Evolutionary conservation across 2,797 vertebrate genomes (phyloP), one percentile per base, ranked within the genome.

Genomic region (Knipowitschia caucasica): DNA sequence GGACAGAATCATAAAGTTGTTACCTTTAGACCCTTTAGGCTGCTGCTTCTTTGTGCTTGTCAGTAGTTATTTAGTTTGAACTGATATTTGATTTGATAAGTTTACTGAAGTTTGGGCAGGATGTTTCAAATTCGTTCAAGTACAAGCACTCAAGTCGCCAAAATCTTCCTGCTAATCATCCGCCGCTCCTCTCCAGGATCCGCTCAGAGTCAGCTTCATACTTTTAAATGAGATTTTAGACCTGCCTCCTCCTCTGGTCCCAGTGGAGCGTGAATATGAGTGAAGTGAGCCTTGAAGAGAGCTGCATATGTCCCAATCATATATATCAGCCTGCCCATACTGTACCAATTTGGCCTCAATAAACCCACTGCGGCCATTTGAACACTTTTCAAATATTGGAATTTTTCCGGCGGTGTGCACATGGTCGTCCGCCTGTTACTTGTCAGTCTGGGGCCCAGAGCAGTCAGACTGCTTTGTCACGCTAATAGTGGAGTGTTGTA

Each of bases 131-230:
- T 31, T 79, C 67, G 61, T 35, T 31, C 53, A 10, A 36, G 45
- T 20, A 36, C 31, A 62, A 49, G 75, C 69, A 53, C 24, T 25
- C 45, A 12, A 55, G 54, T 38, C 44, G 20, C 56, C 69, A 50
- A 25, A 61, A 39, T 44, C 54, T 26, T 33, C 14, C 29, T 14
- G 29, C 33, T 31, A 31, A 31, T 49, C 17, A 17, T 42, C 35
- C 17, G 17, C 46, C 73, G 74, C 78, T 71, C 71, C 34, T 56
- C 50, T 24, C 0, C 49, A 25, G 70, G 77, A 84, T 73, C 80
- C 86, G 63, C 72, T 71, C 65, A 56, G 66, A 71, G 83, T 85
- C 84, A 77, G 82, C 70, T 76, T 77, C 74, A 86, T 89, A 89
- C 88, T 88, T 89, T 84, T 59, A 83, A 82, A 69, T 66, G 34